Evolutionary conservation across 2,113 vertebrate genomes (phyloP).

Genomic region (Acanthisitta chloris): DNA sequence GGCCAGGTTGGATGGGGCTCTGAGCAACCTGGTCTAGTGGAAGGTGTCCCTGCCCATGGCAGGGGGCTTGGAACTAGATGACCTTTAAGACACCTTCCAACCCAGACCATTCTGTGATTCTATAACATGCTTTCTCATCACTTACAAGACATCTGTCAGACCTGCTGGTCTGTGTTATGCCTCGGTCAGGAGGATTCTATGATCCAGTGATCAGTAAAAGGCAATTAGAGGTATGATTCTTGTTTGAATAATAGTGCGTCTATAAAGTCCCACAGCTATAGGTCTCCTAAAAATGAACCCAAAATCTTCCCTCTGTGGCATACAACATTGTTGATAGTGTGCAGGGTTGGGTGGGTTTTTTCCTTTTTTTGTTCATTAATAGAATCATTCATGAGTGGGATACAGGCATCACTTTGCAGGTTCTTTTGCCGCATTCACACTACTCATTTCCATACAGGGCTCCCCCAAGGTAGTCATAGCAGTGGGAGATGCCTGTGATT

Average conservation of each 20-base stretch:
- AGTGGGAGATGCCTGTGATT: background rate
- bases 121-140: rapidly evolving
- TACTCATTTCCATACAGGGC: background rate
- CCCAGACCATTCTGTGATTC: background rate
- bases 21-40: background rate
- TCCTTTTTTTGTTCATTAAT: background rate
- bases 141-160: background rate
- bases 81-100: background rate
- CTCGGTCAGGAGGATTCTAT: background rate
- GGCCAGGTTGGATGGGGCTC: background rate
- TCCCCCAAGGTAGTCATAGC: background rate
- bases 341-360: background rate
- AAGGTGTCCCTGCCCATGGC: background rate
- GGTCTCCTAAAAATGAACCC: background rate
- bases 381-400: background rate
- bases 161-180: background rate
- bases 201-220: background rate
- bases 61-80: background rate
- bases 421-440: background rate
- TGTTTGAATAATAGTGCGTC: background rate
- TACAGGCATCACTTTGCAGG: background rate
- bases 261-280: background rate
- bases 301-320: rapidly evolving
- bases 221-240: background rate
- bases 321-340: background rate